Conservation (phyloP, 2,797 vertebrate species). For the Gymnocypris eckloni region DNA sequence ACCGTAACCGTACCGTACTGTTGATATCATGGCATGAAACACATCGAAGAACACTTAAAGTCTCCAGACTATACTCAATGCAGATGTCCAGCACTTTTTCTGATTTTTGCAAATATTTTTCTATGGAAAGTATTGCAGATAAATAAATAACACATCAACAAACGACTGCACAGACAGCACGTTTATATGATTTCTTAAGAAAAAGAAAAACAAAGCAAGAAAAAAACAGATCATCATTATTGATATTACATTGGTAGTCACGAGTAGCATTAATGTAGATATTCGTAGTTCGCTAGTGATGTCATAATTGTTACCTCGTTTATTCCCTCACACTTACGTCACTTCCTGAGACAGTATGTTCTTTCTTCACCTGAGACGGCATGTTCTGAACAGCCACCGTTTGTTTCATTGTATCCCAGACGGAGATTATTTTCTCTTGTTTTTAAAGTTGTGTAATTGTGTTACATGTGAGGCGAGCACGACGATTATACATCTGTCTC, state of each 20-base stretch:
- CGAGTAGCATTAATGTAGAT: slow-evolving; percentile 53
- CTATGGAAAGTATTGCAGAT: slow-evolving; percentile 66
- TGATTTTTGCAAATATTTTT: slow-evolving; percentile 71
- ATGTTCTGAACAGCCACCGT: slow-evolving; percentile 43
- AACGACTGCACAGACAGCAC: slow-evolving; percentile 66
- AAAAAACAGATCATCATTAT: slow-evolving; percentile 53
- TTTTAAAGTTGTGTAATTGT: slow-evolving; percentile 42
- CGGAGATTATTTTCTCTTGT: slow-evolving; percentile 16
- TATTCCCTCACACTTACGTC: slow-evolving; percentile 41
- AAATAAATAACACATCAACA: slow-evolving; percentile 61
- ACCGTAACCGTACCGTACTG: neutral
- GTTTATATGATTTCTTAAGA: slow-evolving; percentile 61
- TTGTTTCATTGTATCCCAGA: slow-evolving; percentile 45
- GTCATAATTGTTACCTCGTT: slow-evolving; percentile 52
- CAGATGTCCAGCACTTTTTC: slow-evolving; percentile 46
- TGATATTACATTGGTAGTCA: slow-evolving; percentile 51
- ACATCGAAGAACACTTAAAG: slow-evolving; percentile 45
- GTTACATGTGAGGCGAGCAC: slow-evolving; percentile 44
- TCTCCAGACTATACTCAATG: slow-evolving; percentile 59
- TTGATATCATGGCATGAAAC: slow-evolving; percentile 47
- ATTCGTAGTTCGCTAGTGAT: slow-evolving; percentile 41
- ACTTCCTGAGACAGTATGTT: slow-evolving; percentile 51
- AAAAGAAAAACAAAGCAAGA: slow-evolving; percentile 49
- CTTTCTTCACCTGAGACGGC: slow-evolving; percentile 54
- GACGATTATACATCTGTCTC: slow-evolving; percentile 27